Base-by-base conservation (phyloP, 2,888 invertebrate genomes). In the Pemphredon lugubris region DNA sequence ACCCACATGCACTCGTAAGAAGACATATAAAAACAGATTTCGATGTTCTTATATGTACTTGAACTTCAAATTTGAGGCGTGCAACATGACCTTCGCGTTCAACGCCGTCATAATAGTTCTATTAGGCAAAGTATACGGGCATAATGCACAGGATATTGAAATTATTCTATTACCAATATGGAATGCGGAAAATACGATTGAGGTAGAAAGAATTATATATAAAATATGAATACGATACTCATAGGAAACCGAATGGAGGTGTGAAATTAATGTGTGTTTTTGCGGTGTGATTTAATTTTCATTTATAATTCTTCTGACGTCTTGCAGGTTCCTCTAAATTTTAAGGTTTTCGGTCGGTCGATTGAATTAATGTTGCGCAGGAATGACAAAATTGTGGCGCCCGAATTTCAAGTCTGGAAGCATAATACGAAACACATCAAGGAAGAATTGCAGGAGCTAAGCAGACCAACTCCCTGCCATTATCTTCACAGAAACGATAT, bases 291-390 rank as follows among this genome's bases (percentile, higher is more conserved):
- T 13, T 13, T 4, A 14, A 18, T 45, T 11, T 48, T 13, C 13
- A 6, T n/a, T n/a, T n/a, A n/a, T n/a, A 20, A 9, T n/a, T 1
- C 5, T 55, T 9, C 34, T 2, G 18, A 21, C 51, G 20, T 14
- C 59, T 75, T 75, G 21, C 75, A 88, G 88, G 80, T 88, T 34
- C 85, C 87, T 2, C 37, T 88, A 32, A 83, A 57, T 48, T 87
- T 89, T 57, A 82, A 76, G 16, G 88, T 83, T 7, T 88, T 88
- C 32, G 88, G 87, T 2, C 79, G 73, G 39, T 79, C 91, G 68
- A 92, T 95, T 75, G 90, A 93, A 66, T 90, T 95, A 48, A 92
- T 92, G 80, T 86, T 95, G 77, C 91, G 91, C 77, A 93, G 92
- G 75, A 95, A 95, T 85, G 90, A 92, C 4, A 91, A 92, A 34